Evolutionary conservation across 2,888 invertebrate genomes (phyloP).

Genomic region (Synergus gifuensis): DNA sequence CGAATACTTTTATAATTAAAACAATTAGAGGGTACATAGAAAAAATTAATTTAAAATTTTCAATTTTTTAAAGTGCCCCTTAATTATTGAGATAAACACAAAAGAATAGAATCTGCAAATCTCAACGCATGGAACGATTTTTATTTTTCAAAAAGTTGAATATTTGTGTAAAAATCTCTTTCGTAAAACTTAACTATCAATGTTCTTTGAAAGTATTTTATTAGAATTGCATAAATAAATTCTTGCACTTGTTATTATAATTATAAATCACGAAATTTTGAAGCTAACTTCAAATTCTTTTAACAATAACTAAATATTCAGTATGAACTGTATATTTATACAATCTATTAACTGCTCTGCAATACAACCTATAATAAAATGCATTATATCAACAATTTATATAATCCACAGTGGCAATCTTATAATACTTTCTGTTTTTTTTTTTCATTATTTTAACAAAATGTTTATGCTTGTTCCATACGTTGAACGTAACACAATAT

Average conservation of each 20-base stretch:
- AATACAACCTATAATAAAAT: constrained; percentile 22
- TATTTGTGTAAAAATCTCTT: background rate
- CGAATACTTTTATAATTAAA: background rate
- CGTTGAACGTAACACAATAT: constrained; percentile 35
- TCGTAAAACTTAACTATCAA: constrained; percentile 27
- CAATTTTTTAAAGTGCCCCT: constrained; percentile 5
- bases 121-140: constrained; percentile 25
- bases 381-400: constrained; percentile 13
- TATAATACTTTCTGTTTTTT: background rate
- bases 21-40: constrained; percentile 10
- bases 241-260: background rate
- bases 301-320: constrained; percentile 32
- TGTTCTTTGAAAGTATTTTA: background rate
- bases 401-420: background rate
- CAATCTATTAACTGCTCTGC: constrained; percentile 9
- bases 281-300: background rate
- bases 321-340: constrained; percentile 32
- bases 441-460: background rate
- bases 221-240: background rate
- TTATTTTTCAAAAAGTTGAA: background rate
- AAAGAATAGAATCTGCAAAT: constrained; percentile 24
- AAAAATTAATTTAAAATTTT: background rate
- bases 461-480: background rate
- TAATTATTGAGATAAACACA: constrained; percentile 20
- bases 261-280: background rate